These are phyloP conservation scores for Habroteleia sp. DNA, from an alignment of 2,888 invertebrate genomes.

Conservation along the genomic window DNA sequence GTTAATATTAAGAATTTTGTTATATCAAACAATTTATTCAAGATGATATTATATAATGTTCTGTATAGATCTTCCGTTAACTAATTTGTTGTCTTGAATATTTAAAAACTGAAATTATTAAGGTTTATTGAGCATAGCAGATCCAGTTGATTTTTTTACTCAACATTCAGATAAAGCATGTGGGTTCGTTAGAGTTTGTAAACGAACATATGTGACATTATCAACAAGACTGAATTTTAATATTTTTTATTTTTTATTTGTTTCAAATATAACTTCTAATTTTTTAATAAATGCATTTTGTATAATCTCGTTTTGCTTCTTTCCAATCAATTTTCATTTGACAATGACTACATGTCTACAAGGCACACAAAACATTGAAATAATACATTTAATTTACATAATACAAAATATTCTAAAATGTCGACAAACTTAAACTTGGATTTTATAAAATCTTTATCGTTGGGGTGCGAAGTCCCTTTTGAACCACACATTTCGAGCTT, in stretches of 20 bases:
- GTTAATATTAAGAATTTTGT: background rate
- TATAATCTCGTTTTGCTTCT: constrained; percentile 4
- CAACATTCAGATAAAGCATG: background rate
- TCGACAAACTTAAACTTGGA: constrained; percentile 24
- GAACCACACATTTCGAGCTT: constrained; percentile 59
- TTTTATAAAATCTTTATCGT: constrained; percentile 51
- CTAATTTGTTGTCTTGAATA: background rate
- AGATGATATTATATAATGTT: no score
- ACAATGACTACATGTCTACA: no score
- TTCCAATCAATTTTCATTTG: constrained; percentile 14
- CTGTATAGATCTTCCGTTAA: background rate
- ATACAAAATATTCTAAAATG: constrained; percentile 60
- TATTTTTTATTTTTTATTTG: constrained; percentile 20
- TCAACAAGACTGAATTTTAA: constrained; percentile 48
- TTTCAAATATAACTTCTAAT: constrained; percentile 7
- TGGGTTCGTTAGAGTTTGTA: background rate
- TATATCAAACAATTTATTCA: no score
- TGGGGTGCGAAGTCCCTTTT: constrained; percentile 8
- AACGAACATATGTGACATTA: constrained; percentile 16
- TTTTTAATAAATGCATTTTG: constrained; percentile 3
- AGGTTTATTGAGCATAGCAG: no score
- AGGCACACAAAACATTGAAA: constrained; percentile 18
- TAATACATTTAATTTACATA: constrained; percentile 35
- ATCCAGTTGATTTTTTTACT: no score
- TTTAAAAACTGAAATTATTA: no score